Evolutionary conservation across 2,888 invertebrate species (phyloP).

Genomic region (Lycocerus yunnanus): DNA sequence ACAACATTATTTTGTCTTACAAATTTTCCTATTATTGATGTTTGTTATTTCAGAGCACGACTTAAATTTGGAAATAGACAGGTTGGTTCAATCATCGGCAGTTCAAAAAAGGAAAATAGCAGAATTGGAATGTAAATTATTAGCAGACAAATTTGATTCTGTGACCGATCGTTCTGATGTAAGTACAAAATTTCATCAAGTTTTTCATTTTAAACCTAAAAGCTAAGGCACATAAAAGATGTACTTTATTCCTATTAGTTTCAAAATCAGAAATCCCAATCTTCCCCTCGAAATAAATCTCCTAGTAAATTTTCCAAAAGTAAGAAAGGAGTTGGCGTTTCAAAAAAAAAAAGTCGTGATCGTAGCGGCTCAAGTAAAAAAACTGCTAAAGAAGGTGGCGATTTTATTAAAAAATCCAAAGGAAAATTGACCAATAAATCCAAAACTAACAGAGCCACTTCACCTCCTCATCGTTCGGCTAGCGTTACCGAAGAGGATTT

Average conservation of each 20-base stretch:
- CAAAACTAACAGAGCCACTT: neutral
- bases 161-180: constrained; percentile 16
- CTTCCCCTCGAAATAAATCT: neutral
- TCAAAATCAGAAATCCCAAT: neutral
- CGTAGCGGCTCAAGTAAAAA: neutral
- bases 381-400: neutral
- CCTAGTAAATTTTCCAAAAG: neutral
- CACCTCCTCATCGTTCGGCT: neutral
- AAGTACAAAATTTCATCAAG: constrained; percentile 1
- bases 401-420: neutral
- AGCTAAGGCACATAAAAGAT: neutral
- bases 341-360: neutral
- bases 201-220: too few relatives aligned
- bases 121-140: constrained; percentile 52
- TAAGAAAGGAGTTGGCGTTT: neutral
- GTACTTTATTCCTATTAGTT: neutral
- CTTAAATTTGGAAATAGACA: constrained; percentile 60
- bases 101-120: constrained; percentile 55
- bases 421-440: neutral
- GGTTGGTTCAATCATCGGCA: constrained; percentile 54
- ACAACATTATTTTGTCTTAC: neutral
- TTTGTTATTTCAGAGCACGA: constrained; percentile 55
- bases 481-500: neutral
- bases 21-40: neutral
- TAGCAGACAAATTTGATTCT: constrained; percentile 19